These are phyloP conservation scores for Ophion costatus DNA, from an alignment of 2,888 invertebrate genomes.

Conservation along the genomic window DNA sequence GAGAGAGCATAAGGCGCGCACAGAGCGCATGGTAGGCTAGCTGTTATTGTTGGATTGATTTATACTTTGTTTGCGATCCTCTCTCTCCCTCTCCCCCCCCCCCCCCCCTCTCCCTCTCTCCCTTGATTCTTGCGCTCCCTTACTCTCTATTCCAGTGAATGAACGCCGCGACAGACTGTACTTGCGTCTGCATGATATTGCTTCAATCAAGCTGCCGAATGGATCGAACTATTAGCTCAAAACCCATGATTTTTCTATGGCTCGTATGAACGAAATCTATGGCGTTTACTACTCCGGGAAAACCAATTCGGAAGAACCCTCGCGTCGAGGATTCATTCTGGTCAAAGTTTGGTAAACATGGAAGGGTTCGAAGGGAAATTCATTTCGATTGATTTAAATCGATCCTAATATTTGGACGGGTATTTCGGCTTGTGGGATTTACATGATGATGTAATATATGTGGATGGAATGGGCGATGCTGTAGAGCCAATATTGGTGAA, in stretches of 20 bases:
- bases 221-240: conserved; percentile 58
- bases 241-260: conserved; percentile 47
- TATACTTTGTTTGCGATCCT: conserved; percentile 81
- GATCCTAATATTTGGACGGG: conserved; percentile 30
- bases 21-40: conserved; percentile 71
- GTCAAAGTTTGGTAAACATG: conserved; percentile 22
- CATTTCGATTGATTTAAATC: not conserved
- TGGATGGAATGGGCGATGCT: not conserved
- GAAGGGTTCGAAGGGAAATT: conserved; percentile 33
- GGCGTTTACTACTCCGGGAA: not conserved
- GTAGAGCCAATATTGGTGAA: not conserved
- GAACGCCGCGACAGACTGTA: conserved; percentile 43
- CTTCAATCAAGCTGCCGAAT: conserved; percentile 36
- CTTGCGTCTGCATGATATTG: conserved; percentile 17
- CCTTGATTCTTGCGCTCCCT: not conserved
- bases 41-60: conserved; percentile 81
- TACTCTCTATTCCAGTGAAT: conserved; percentile 27
- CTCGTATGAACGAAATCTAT: conserved; percentile 22
- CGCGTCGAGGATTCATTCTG: not conserved
- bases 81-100: conserved; percentile 17
- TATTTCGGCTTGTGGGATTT: conserved; percentile 4
- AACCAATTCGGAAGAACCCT: conserved; percentile 30
- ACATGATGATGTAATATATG: not conserved
- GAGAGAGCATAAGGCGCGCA: conserved; percentile 60
- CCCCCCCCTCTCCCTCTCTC: conserved; percentile 59